Evolutionary conservation across 2,797 vertebrate species (phyloP).

Genomic region (Rhynchotus rufescens): DNA sequence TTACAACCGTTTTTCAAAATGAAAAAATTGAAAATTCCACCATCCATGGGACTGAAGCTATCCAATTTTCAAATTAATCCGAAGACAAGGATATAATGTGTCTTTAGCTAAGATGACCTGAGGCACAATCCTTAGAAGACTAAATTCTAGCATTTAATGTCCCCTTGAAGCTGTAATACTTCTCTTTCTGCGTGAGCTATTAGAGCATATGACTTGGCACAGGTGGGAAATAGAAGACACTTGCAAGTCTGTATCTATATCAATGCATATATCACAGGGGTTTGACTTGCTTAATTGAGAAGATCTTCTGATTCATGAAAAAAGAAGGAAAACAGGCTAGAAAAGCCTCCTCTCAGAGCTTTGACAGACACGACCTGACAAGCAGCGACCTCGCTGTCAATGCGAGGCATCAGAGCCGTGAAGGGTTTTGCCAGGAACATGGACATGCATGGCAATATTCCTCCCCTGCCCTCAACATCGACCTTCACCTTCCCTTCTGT

Average conservation of each 20-base stretch:
- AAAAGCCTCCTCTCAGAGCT: background rate
- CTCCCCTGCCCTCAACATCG: background rate
- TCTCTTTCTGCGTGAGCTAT: background rate
- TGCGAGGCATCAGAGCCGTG: rapidly evolving
- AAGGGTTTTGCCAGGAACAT: background rate
- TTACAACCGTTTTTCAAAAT: background rate
- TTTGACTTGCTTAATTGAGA: background rate
- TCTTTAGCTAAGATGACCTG: background rate
- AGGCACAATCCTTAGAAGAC: background rate
- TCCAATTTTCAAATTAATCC: background rate
- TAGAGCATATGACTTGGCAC: background rate
- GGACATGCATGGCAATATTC: background rate
- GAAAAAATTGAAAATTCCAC: background rate
- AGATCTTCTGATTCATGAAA: background rate
- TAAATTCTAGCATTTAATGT: background rate
- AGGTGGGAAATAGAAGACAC: background rate
- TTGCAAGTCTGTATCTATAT: background rate
- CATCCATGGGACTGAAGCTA: background rate
- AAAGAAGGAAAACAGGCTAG: background rate
- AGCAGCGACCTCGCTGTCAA: background rate
- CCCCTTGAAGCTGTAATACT: background rate
- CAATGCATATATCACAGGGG: background rate
- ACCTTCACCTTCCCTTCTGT: background rate
- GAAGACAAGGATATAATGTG: background rate
- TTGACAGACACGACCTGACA: background rate